Percentiles rank a stretch among this genome's conserved stretches.
phyloP scores from a whole-genome alignment of 2,797 vertebrate species.

The Falco berigora region DNA sequence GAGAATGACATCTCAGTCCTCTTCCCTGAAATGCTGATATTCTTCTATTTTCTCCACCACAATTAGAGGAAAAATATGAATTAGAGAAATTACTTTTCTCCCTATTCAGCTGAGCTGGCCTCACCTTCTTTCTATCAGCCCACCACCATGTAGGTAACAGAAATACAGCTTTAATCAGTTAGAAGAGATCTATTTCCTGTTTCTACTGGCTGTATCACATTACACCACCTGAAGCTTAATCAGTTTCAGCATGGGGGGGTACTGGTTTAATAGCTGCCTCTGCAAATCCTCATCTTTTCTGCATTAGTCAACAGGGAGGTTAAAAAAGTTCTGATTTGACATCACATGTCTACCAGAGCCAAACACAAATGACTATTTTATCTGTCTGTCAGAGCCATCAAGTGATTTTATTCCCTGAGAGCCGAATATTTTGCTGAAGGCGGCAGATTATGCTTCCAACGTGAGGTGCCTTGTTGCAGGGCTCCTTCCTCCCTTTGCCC shows the following conservation, averaged over 20 bases:
- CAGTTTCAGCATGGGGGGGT: not conserved
- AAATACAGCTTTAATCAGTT: constrained; percentile 4
- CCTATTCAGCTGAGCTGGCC: not conserved
- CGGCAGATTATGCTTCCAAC: not conserved
- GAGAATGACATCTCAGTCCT: not conserved
- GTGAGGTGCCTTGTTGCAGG: not conserved
- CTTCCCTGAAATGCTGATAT: not conserved
- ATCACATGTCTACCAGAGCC: not conserved
- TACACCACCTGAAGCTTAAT: not conserved
- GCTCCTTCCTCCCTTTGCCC: not conserved
- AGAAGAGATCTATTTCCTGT: not conserved
- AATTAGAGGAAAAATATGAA: not conserved
- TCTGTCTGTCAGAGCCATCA: not conserved
- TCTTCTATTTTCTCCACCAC: not conserved
- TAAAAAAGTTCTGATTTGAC: not conserved
- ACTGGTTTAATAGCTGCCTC: constrained; percentile 7
- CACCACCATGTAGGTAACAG: not conserved
- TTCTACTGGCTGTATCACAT: not conserved
- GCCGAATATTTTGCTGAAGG: not conserved
- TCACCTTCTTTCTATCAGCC: not conserved
- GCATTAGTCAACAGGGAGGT: not conserved
- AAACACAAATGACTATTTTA: not conserved
- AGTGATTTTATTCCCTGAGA: not conserved
- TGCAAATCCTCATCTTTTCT: not conserved
- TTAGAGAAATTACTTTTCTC: not conserved